Conservation (phyloP, 2,888 invertebrate genomes). For the Sympetrum striolatum region DNA sequence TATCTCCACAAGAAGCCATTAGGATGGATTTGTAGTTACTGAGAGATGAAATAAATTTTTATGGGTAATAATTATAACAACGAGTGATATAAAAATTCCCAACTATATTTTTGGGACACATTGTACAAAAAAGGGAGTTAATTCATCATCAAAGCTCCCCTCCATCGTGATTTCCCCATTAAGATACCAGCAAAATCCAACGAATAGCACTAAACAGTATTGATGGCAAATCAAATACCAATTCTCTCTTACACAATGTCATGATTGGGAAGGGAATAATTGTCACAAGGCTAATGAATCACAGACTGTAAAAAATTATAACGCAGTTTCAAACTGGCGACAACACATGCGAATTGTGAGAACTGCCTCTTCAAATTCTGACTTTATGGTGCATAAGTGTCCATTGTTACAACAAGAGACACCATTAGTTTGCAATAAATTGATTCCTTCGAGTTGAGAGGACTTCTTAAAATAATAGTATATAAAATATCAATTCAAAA, state of each 20-base stretch:
- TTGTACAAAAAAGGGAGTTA: slow-evolving; percentile 40
- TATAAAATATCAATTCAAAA: slow-evolving; percentile 37
- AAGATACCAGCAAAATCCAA: slow-evolving; percentile 42
- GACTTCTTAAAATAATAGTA: slow-evolving; percentile 25
- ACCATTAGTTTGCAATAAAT: slow-evolving; percentile 11
- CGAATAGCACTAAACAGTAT: slow-evolving; percentile 42
- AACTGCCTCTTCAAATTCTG: slow-evolving; percentile 23
- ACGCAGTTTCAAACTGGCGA: slow-evolving; percentile 4
- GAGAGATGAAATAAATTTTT: background rate
- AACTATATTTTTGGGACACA: slow-evolving; percentile 42
- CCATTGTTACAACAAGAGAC: background rate
- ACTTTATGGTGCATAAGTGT: background rate
- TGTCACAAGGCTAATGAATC: slow-evolving; percentile 39
- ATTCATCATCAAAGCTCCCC: slow-evolving; percentile 36
- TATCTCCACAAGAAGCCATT: background rate
- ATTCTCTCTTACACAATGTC: slow-evolving; percentile 36
- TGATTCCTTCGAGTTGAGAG: slow-evolving; percentile 18
- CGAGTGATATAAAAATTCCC: slow-evolving; percentile 35
- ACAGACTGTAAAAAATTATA: slow-evolving; percentile 42
- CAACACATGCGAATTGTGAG: slow-evolving; percentile 11
- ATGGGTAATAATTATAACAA: slow-evolving; percentile 31
- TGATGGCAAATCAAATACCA: slow-evolving; percentile 31
- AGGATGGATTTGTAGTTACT: background rate
- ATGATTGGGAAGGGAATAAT: slow-evolving; percentile 38
- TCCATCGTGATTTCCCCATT: slow-evolving; percentile 40